Evolutionary conservation across 1,140 invertebrate species (phyloP), one percentile per base, ranked within the genome.

Genomic region (Camponotus pennsylvanicus): DNA sequence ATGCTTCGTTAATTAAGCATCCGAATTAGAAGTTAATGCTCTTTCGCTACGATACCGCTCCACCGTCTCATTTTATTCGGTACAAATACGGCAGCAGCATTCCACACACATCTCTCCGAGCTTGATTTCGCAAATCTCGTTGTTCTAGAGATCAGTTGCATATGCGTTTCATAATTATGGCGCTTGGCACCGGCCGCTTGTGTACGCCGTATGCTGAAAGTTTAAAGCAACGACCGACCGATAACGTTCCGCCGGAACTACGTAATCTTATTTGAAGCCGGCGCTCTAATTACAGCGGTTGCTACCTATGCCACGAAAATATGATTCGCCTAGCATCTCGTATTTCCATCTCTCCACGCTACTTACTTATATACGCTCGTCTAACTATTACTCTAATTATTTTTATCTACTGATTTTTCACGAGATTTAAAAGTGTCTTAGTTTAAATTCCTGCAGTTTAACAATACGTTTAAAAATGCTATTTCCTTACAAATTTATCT

Each of bases 211-310:
- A 32, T 21, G 63, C 13, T 66, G 85, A 49, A 84, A 86, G 59
- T 86, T 86, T 73, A 73, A 70, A 75, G 59, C 69, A 61, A 86
- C 67, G 69, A 66, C 49, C 66, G 85, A 67, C 85, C 85, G 85
- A 86, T 86, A 86, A 86, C 67, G 40, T 86, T 73, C 67, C 63
- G 79, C 75, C 79, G 79, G 59, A 84, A 84, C 67, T 85, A 67
- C 63, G 85, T 86, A 86, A 86, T 83, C 85, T 86, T 86, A 86
- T 86, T 86, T 79, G 85, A 84, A 76, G 85, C 69, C 42, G 69
- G n/a, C 67, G 42, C 79, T 86, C 69, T 86, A 86, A 86, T 86
- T 86, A 86, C 85, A 59, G 79, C 59, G 79, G 67, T 75, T 75
- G 85, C 79, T 66, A 86, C 85, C 79, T 75, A 67, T 73, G 69